phyloP scores from a whole-genome alignment of 1,140 invertebrate species.

The Drosophila setifemur region DNA sequence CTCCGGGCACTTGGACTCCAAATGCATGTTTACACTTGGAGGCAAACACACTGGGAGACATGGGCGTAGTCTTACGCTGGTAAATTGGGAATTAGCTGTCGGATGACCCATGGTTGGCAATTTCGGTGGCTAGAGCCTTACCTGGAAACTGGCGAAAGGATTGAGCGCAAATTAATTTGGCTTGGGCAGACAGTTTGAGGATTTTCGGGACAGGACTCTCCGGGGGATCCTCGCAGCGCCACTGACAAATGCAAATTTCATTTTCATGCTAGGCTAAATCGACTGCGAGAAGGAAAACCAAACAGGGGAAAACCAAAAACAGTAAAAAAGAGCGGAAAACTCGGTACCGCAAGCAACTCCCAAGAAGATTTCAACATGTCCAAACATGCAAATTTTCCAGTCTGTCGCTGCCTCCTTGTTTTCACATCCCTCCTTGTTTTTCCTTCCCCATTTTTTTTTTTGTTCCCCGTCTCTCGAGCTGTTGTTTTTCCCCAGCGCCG shows the following conservation, averaged over 20 bases:
- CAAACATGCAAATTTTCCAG: constrained; percentile 81
- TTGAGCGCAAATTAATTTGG: constrained; percentile 29
- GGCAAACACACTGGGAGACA: constrained; percentile 33
- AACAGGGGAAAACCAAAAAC: constrained; percentile 19
- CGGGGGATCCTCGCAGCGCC: constrained; percentile 27
- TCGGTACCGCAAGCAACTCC: constrained; percentile 55
- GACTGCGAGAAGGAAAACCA: constrained; percentile 14
- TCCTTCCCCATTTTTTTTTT: constrained; percentile 10
- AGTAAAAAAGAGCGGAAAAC: constrained; percentile 18
- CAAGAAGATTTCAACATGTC: constrained; percentile 78
- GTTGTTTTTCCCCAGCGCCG: constrained; percentile 43
- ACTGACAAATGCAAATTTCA: constrained; percentile 73
- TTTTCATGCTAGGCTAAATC: constrained; percentile 54
- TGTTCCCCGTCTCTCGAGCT: constrained; percentile 21
- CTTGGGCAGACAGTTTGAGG: not conserved
- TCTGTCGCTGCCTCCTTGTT: constrained; percentile 66
- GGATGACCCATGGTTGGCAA: not conserved
- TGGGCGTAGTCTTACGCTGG: constrained; percentile 20
- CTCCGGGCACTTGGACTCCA: constrained; percentile 25
- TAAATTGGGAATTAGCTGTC: not conserved
- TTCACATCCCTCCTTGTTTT: constrained; percentile 1
- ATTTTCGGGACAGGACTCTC: constrained; percentile 3
- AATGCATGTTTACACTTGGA: constrained; percentile 61
- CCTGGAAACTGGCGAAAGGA: constrained; percentile 8
- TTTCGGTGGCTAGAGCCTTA: not conserved